These are phyloP conservation scores for Acanthis flammea DNA, from an alignment of 2,797 vertebrate species.

Conservation along the genomic window DNA sequence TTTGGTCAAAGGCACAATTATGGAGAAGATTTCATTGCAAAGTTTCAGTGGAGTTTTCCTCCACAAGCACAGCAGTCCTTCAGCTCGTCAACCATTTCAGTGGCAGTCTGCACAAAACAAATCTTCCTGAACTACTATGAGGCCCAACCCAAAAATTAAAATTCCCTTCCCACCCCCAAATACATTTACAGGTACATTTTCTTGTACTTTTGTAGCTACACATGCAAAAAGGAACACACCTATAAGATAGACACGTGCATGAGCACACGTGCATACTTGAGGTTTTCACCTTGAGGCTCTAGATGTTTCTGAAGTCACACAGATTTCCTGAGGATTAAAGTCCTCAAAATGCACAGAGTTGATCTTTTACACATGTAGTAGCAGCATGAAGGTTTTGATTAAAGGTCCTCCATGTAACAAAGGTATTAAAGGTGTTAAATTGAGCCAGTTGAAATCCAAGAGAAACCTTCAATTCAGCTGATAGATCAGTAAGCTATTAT, in stretches of 20 bases:
- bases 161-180: fast-evolving
- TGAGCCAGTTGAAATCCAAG: not conserved
- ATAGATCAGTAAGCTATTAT: not conserved
- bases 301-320: not conserved
- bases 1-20: not conserved
- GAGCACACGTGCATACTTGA: fast-evolving
- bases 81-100: not conserved
- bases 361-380: not conserved
- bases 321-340: not conserved
- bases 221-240: fast-evolving
- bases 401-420: not conserved
- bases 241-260: fast-evolving
- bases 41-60: not conserved
- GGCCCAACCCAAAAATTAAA: not conserved
- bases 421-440: not conserved
- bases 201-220: not conserved
- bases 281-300: not conserved
- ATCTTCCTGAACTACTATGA: not conserved
- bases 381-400: not conserved
- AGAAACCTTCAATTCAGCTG: not conserved
- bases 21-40: not conserved
- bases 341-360: not conserved
- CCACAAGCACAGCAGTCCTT: not conserved
- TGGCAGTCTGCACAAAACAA: not conserved
- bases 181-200: not conserved